Evolutionary conservation across 1,140 invertebrate species (phyloP).

Genomic region (Melanaphis sacchari): DNA sequence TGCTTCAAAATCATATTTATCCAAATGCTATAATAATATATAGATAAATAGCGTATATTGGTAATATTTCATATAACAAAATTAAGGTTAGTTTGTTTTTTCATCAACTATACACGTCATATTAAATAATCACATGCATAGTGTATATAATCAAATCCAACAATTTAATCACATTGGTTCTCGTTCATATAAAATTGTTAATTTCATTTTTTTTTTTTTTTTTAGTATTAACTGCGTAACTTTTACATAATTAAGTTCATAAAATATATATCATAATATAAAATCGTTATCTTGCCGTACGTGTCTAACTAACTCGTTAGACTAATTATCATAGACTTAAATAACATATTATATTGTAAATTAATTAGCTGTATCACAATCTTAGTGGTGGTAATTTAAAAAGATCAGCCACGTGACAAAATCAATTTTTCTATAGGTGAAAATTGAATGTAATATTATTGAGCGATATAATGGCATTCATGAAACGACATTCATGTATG

Average conservation of each 20-base stretch:
- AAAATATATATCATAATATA: neutral
- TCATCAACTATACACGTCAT: neutral
- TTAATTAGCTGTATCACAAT: too few relatives aligned
- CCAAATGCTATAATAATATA: too few relatives aligned
- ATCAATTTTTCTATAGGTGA: neutral
- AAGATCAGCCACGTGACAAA: neutral
- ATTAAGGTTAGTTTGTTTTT: neutral
- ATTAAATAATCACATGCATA: neutral
- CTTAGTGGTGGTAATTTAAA: neutral
- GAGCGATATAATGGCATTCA: neutral
- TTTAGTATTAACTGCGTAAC: neutral
- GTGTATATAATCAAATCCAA: neutral
- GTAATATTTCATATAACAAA: neutral
- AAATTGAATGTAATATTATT: too few relatives aligned
- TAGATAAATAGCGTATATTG: too few relatives aligned
- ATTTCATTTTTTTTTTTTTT: neutral
- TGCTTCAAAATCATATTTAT: too few relatives aligned
- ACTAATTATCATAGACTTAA: neutral
- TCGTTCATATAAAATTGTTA: neutral
- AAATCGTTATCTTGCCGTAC: neutral
- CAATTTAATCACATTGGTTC: neutral
- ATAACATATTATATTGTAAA: neutral
- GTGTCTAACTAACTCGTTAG: too few relatives aligned
- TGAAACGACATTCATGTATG: too few relatives aligned
- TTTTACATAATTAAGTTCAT: neutral